Percentiles rank a stretch among this genome's conserved stretches.
phyloP scores from a whole-genome alignment of 2,797 vertebrate genomes.

The Chromis chromis region DNA sequence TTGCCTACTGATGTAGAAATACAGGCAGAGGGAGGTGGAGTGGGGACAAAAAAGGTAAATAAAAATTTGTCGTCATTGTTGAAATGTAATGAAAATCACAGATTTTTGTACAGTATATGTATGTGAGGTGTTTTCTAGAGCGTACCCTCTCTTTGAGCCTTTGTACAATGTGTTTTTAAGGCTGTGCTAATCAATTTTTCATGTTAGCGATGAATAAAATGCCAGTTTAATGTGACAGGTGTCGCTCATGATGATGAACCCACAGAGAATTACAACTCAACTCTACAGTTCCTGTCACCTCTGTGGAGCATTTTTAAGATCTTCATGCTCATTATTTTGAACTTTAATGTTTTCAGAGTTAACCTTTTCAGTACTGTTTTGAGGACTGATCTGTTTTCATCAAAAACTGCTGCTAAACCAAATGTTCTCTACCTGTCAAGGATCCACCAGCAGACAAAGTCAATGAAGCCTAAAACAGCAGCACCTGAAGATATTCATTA shows the following conservation, averaged over 20 bases:
- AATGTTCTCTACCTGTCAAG: not conserved
- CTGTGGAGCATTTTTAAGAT: not conserved
- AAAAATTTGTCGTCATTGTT: not conserved
- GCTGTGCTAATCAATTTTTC: not conserved
- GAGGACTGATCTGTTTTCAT: not conserved
- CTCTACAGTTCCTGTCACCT: conserved; percentile 1
- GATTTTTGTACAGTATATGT: not conserved
- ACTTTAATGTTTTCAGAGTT: not conserved
- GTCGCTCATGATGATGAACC: not conserved
- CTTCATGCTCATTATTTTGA: conserved; percentile 1
- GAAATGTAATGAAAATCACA: conserved; percentile 1
- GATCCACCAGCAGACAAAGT: not conserved
- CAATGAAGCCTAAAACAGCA: not conserved
- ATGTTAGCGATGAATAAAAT: not conserved
- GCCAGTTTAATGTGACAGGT: not conserved
- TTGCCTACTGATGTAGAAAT: conserved; percentile 39
- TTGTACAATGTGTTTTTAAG: not conserved
- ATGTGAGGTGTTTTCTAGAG: not conserved
- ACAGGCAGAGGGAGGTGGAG: conserved; percentile 14
- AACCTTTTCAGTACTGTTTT: not conserved
- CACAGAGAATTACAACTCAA: not conserved
- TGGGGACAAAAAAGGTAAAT: conserved; percentile 14
- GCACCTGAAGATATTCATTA: not conserved
- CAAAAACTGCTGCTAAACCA: not conserved
- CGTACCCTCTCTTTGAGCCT: not conserved